These are phyloP conservation scores for Lobophora halterata DNA, from an alignment of 2,888 invertebrate genomes.

Conservation along the genomic window DNA sequence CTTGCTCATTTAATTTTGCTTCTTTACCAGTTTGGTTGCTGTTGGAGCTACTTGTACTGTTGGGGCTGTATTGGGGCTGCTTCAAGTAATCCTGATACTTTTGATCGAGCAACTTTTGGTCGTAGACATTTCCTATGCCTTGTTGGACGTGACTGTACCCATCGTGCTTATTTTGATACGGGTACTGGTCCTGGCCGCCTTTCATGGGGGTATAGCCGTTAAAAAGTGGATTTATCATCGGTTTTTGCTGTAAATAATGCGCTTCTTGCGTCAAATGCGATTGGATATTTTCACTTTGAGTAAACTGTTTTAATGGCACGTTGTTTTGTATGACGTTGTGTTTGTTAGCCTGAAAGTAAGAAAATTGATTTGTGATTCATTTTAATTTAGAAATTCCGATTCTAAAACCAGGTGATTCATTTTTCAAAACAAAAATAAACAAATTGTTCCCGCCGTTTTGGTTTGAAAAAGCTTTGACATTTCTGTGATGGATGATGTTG, in stretches of 20 bases:
- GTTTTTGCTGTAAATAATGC: constrained; percentile 78
- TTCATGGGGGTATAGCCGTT: constrained; percentile 66
- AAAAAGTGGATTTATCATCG: constrained; percentile 72
- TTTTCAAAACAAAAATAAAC: constrained; percentile 6
- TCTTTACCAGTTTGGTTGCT: constrained; percentile 75
- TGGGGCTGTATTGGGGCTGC: constrained; percentile 80
- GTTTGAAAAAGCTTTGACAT: constrained; percentile 10
- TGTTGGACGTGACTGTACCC: constrained; percentile 70
- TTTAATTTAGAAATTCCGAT: not conserved
- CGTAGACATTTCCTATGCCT: constrained; percentile 71
- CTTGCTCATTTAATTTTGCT: constrained; percentile 75
- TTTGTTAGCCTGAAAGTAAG: constrained; percentile 61
- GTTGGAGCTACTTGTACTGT: constrained; percentile 74
- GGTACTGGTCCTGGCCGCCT: constrained; percentile 65
- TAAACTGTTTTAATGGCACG: constrained; percentile 77
- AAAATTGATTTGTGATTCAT: not conserved
- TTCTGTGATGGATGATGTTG: too few species aligned
- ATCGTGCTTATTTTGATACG: constrained; percentile 68
- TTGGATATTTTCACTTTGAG: constrained; percentile 73
- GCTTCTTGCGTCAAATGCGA: constrained; percentile 74
- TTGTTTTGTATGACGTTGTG: constrained; percentile 76
- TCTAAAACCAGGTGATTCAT: too few species aligned
- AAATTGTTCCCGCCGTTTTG: constrained; percentile 1
- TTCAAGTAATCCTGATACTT: constrained; percentile 76
- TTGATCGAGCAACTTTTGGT: constrained; percentile 72